Percentiles rank a stretch among this genome's conserved stretches.
These are phyloP conservation scores for Tinamus major DNA, from an alignment of 2,797 vertebrate species.

Conservation along the genomic window DNA sequence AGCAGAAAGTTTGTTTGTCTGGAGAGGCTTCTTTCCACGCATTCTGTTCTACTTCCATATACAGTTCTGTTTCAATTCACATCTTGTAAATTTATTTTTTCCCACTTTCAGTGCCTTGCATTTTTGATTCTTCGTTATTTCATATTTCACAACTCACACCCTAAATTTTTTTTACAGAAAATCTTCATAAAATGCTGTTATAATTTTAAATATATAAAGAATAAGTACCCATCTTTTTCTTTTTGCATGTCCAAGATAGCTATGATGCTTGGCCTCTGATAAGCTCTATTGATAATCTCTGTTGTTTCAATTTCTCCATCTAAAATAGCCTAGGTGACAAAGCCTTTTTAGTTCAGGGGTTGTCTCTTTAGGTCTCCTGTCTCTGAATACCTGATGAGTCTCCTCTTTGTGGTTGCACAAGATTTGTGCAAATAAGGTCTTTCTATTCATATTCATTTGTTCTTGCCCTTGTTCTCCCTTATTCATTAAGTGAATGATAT, in stretches of 20 bases:
- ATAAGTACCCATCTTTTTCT: not conserved
- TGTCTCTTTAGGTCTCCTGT: not conserved
- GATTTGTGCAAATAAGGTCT: not conserved
- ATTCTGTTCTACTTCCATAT: not conserved
- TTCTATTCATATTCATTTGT: not conserved
- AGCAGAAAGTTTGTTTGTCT: not conserved
- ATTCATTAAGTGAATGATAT: not conserved
- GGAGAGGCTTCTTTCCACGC: not conserved
- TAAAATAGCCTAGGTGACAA: not conserved
- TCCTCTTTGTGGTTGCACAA: not conserved
- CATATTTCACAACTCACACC: rapidly evolving
- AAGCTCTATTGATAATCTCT: not conserved
- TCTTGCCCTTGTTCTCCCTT: not conserved
- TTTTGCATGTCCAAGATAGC: not conserved
- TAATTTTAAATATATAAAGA: rapidly evolving
- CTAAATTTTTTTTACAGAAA: not conserved
- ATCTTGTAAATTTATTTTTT: not conserved
- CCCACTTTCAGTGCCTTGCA: not conserved
- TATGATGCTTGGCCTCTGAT: not conserved
- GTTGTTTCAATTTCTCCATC: not conserved
- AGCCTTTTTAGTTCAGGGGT: not conserved
- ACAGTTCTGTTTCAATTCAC: not conserved
- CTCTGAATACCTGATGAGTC: not conserved
- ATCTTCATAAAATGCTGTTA: not conserved
- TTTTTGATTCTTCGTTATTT: not conserved